Conservation (phyloP, 2,888 invertebrate species). For the Drosophila antonietae region DNA sequence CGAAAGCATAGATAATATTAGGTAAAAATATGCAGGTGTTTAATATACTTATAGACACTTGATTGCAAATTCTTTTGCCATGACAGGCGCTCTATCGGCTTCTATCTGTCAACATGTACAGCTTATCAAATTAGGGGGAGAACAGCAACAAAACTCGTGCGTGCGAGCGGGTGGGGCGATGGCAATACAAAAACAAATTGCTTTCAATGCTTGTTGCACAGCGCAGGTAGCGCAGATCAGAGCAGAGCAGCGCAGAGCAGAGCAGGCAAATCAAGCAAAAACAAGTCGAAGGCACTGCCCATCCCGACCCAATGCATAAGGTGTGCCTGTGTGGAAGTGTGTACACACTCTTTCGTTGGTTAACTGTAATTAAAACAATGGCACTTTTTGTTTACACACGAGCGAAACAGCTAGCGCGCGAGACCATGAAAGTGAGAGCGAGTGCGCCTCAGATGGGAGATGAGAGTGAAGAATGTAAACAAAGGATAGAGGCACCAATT, state of each 20-base stretch:
- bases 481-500: conserved; percentile 46
- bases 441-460: neutral
- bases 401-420: conserved; percentile 1
- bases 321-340: conserved; percentile 32
- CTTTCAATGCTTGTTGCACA: conserved; percentile 19
- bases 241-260: neutral
- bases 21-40: neutral
- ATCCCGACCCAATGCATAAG: neutral
- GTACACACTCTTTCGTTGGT: conserved; percentile 71
- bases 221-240: neutral
- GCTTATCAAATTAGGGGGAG: conserved; percentile 4
- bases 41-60: neutral
- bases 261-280: neutral
- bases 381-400: conserved; percentile 68
- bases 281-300: neutral
- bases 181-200: conserved; percentile 17
- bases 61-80: neutral
- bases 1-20: neutral
- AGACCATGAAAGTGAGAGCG: neutral
- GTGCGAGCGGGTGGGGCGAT: conserved; percentile 1
- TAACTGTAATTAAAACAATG: conserved; percentile 64
- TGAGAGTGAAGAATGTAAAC: conserved; percentile 19
- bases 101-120: neutral
- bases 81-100: neutral
- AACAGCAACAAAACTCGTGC: neutral